Base-by-base conservation (phyloP, 2,888 invertebrate genomes). In the Tipula helvola region DNA sequence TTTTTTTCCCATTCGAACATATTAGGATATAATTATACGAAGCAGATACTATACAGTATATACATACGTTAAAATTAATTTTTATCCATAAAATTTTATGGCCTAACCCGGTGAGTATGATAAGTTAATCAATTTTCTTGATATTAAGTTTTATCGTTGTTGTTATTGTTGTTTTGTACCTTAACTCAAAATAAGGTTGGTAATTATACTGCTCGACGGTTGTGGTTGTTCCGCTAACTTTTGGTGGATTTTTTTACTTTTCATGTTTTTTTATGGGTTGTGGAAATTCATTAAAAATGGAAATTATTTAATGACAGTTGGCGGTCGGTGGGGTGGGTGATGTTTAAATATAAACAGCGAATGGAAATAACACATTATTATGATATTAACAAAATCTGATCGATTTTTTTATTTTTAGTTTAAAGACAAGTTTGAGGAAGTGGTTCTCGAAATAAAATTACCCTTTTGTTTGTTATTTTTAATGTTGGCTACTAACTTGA, bases 111-210 rank as follows among this genome's bases (percentile, higher is more conserved):
- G 16, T 16, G 71, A 28, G 71, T 71, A 71, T 71, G 71, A 71
- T 71, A 71, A 71, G 71, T 71, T 71, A 71, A 71, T 71, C 71
- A 71, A 71, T 71, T 71, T 71, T 71, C 71, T 71, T 71, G 71
- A 71, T 71, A 71, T 71, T 71, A 71, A 71, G 3, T 71, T 71
- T 71, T 71, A 71, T 71, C 28, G 28, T 71, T 71, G 71, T 71
- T 71, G 71, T 2, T 44, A 12, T 44, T 41, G 41, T 41, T 57
- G 57, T 57, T 47, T 28, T 2, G 13, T 28, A 71, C 71, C 71
- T 71, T 71, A 28, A 28, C 7, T 5, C 28, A 28, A 71, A 71
- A 28, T 28, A 13, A 13, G 71, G 71, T 71, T 71, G 71, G 71
- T 71, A 71, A 71, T 71, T 71, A 71, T 12, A 2, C 10, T 71